Base-by-base conservation (phyloP, 2,113 vertebrate genomes). In the Actenoides lindsayi region DNA sequence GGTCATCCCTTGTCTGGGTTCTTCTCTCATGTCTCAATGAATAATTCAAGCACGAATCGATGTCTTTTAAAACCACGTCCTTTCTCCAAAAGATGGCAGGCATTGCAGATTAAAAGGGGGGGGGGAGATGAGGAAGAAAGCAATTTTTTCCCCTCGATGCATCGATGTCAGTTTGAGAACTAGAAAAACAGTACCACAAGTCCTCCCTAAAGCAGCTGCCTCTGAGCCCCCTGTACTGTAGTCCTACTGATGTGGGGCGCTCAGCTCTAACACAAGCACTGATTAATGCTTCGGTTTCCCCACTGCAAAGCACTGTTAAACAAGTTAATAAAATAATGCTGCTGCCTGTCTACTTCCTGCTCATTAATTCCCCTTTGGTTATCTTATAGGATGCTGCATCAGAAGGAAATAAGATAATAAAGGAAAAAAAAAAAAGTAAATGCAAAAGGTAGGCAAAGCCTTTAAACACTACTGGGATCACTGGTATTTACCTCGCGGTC, bases 201-300 rank as follows among this genome's bases (percentile, higher is more conserved):
- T 64, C 23, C 8, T 64, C 24, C 51, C 64, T 71, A 33, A 41
- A 63, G 44, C 50, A 89, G 46, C 76, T 77, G 50, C 31, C 65
- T 74, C 33, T 0, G 2, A 51, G 53, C 10, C 33, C 19, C 19
- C 51, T 37, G 11, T 16, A 12, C n/a, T 12, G 15, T 21, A 53
- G 31, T 2, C 9, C 23, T 20, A 5, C 7, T 21, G 9, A 59
- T 0, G 4, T 24, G 50, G n/a, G 31, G 51, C 17, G 30, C 57
- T 60, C 11, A 2, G 62, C 44, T 89, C 30, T 27, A 41, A 27
- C 42, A 60, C 28, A n/a, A 44, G 30, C 44, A 35, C 57, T 50
- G 25, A 79, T 56, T 50, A 37, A 53, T 23, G 28, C 33, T 88
- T 60, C 78, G 14, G 39, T 5, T 51, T 79, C 48, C 25, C 33